These are phyloP conservation scores for Smittia sp. DNA, from an alignment of 2,888 invertebrate species.

Conservation along the genomic window DNA sequence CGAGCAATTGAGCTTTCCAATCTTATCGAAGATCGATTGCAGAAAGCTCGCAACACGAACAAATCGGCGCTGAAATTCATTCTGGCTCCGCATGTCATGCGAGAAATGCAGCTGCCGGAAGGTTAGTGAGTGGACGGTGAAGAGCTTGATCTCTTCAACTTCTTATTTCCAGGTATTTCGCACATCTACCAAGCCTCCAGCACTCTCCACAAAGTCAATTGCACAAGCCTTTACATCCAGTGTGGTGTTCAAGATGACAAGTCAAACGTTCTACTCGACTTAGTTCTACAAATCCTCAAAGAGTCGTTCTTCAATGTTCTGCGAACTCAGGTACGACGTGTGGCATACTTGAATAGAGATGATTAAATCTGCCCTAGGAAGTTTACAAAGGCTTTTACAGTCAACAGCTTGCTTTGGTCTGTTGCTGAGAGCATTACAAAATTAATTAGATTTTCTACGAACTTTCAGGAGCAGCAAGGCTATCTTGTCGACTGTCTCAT, in stretches of 20 bases:
- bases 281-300: constrained; percentile 75
- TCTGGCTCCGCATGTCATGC: not conserved
- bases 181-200: constrained; percentile 69
- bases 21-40: constrained; percentile 58
- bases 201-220: constrained; percentile 74
- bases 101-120: constrained; percentile 14
- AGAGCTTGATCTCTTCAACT: not conserved
- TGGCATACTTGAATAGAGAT: no score
- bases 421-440: no score
- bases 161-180: constrained; percentile 56
- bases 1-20: constrained; percentile 66
- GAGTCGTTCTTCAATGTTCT: constrained; percentile 85
- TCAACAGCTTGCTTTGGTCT: no score
- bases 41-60: not conserved
- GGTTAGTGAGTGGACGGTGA: not conserved
- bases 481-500: constrained; percentile 86
- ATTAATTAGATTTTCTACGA: no score
- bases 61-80: constrained; percentile 1
- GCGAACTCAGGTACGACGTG: constrained; percentile 68
- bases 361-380: no score
- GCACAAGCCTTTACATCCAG: constrained; percentile 77
- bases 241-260: constrained; percentile 67
- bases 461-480: constrained; percentile 72
- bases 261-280: constrained; percentile 70
- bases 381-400: no score